phyloP scores from a whole-genome alignment of 2,888 invertebrate genomes.

The Lucinisca nassula region DNA sequence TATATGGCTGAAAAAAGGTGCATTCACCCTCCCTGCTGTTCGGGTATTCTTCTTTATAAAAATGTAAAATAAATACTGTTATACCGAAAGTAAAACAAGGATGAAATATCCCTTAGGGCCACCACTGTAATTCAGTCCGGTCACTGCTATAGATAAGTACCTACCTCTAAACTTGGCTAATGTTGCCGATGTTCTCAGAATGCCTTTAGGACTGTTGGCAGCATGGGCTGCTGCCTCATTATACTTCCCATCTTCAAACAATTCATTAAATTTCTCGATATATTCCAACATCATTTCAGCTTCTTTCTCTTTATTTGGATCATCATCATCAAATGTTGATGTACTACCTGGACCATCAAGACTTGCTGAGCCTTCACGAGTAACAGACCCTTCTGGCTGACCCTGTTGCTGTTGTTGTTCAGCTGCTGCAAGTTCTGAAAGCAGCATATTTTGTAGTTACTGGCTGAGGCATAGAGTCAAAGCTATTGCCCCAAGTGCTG shows the following conservation, averaged over 20 bases:
- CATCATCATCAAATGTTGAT: slow-evolving; percentile 85
- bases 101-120: too few species aligned
- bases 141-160: too few species aligned
- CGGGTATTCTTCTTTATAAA: too few species aligned
- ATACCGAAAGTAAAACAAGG: too few species aligned
- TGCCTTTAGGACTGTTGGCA: slow-evolving; percentile 88
- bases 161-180: slow-evolving; percentile 87
- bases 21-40: too few species aligned
- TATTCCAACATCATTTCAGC: slow-evolving; percentile 88
- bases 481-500: too few species aligned
- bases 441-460: too few species aligned
- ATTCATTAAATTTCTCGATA: slow-evolving; percentile 87
- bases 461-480: too few species aligned
- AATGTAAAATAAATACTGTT: too few species aligned
- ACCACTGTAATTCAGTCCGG: too few species aligned
- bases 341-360: slow-evolving; percentile 63
- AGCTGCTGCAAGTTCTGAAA: slow-evolving; percentile 36
- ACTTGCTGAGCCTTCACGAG: slow-evolving; percentile 67
- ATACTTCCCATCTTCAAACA: slow-evolving; percentile 86
- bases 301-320: slow-evolving; percentile 87
- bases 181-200: slow-evolving; percentile 86
- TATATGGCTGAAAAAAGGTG: too few species aligned
- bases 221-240: slow-evolving; percentile 87
- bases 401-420: slow-evolving; percentile 63
- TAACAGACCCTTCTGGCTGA: slow-evolving; percentile 36